Conservation (phyloP, 35 echinoderm and acorn worm genomes). For the Stichopus chloronotus region DNA sequence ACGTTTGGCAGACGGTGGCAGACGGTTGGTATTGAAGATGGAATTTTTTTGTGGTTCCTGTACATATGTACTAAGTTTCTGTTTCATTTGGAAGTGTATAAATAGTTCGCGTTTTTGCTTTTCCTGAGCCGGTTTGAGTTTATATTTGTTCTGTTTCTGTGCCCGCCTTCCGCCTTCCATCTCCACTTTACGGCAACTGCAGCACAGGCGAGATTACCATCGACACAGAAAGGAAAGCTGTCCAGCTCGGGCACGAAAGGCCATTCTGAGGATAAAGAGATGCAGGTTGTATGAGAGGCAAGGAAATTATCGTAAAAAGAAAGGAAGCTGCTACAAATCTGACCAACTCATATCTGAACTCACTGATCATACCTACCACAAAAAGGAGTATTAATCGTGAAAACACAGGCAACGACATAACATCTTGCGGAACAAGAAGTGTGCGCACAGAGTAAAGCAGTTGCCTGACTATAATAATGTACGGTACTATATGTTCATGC, state of each 20-base stretch:
- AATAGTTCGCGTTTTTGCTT: no score
- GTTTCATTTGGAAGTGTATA: no score
- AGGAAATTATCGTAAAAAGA: background rate
- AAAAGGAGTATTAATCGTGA: background rate
- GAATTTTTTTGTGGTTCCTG: no score
- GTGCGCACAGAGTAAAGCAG: background rate
- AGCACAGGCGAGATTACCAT: background rate
- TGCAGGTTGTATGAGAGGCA: background rate
- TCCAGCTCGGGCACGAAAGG: background rate
- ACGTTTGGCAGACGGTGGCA: no score
- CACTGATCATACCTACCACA: background rate
- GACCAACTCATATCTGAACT: background rate
- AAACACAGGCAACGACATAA: background rate
- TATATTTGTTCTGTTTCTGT: no score
- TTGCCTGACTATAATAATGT: background rate
- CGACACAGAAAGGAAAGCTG: background rate
- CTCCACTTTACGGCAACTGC: background rate
- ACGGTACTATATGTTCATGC: background rate
- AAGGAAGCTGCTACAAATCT: background rate
- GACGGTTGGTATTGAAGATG: no score
- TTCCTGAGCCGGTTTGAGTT: no score
- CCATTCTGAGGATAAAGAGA: constrained; percentile 1
- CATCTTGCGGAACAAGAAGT: background rate
- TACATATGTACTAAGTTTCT: no score
- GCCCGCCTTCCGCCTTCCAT: background rate